A percentile compares a stretch with the other conserved stretches of the same genome.
These are phyloP conservation scores for Brachypalpus laphriformis DNA, from an alignment of 2,888 invertebrate genomes.

Conservation along the genomic window DNA sequence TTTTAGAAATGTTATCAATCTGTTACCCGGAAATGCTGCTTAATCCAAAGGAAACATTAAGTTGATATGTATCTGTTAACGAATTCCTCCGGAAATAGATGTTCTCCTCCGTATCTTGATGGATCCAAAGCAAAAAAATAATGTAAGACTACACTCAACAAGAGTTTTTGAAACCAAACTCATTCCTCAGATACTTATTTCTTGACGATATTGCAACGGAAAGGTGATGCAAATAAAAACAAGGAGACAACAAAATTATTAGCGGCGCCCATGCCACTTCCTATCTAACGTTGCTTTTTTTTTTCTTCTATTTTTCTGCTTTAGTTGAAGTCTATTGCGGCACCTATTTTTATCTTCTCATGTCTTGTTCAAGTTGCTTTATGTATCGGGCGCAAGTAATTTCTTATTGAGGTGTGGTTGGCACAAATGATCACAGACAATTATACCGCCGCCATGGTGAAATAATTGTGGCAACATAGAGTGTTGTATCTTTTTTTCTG, in stretches of 20 bases:
- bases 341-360: conserved; percentile 64
- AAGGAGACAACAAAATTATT: conserved; percentile 11
- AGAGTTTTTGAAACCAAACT: not conserved
- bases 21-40: too few species aligned
- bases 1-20: too few species aligned
- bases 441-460: conserved; percentile 69
- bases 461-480: conserved; percentile 57
- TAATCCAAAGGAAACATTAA: too few species aligned
- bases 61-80: not conserved
- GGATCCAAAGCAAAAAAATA: not conserved
- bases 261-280: conserved; percentile 57
- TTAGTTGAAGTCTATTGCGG: conserved; percentile 52
- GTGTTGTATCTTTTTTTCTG: conserved; percentile 15
- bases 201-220: conserved; percentile 18
- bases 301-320: conserved; percentile 9
- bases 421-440: conserved; percentile 73
- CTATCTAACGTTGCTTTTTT: conserved; percentile 36
- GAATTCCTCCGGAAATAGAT: not conserved
- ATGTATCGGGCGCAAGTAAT: conserved; percentile 60
- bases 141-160: not conserved
- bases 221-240: conserved; percentile 27
- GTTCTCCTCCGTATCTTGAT: not conserved
- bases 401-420: conserved; percentile 72
- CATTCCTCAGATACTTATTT: conserved; percentile 3
- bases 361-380: conserved; percentile 46